Conservation (phyloP, 2,888 invertebrate species). For the Drosophila phalerata region DNA sequence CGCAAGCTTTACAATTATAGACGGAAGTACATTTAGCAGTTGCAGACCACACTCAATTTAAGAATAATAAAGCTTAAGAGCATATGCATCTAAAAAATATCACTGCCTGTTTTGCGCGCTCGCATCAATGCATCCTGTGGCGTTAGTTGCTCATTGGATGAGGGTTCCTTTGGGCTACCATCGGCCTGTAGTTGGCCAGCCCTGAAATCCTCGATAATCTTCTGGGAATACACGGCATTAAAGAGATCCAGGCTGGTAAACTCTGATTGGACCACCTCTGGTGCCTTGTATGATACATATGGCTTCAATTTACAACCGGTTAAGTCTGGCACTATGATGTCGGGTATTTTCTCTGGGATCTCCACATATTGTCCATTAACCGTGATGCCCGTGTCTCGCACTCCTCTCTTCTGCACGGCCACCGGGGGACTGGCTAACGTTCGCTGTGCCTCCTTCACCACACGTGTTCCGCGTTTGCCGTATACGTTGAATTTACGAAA, state of each 20-base stretch:
- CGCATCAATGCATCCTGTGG: constrained; percentile 90
- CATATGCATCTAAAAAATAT: constrained; percentile 88
- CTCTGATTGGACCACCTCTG: constrained; percentile 91
- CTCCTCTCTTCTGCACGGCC: constrained; percentile 90
- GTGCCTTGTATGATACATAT: constrained; percentile 95
- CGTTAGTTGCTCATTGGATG: constrained; percentile 89
- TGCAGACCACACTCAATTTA: constrained; percentile 25
- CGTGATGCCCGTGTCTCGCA: constrained; percentile 88
- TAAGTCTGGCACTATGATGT: constrained; percentile 96
- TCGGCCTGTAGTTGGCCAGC: constrained; percentile 89
- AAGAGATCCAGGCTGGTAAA: constrained; percentile 94
- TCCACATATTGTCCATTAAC: constrained; percentile 87
- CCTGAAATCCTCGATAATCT: constrained; percentile 92
- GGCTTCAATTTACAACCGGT: constrained; percentile 94
- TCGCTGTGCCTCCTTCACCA: constrained; percentile 87
- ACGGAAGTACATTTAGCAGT: constrained; percentile 88
- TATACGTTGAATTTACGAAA: constrained; percentile 92
- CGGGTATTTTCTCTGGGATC: constrained; percentile 96
- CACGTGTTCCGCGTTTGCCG: constrained; percentile 91
- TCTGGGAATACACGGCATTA: constrained; percentile 91
- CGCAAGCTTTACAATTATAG: constrained; percentile 89
- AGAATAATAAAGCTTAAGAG: constrained; percentile 58
- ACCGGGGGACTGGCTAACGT: constrained; percentile 87
- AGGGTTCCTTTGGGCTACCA: constrained; percentile 90
- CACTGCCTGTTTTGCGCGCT: constrained; percentile 92